These are phyloP conservation scores for Teinopalpus imperialis DNA, from an alignment of 2,888 invertebrate species.

Conservation along the genomic window DNA sequence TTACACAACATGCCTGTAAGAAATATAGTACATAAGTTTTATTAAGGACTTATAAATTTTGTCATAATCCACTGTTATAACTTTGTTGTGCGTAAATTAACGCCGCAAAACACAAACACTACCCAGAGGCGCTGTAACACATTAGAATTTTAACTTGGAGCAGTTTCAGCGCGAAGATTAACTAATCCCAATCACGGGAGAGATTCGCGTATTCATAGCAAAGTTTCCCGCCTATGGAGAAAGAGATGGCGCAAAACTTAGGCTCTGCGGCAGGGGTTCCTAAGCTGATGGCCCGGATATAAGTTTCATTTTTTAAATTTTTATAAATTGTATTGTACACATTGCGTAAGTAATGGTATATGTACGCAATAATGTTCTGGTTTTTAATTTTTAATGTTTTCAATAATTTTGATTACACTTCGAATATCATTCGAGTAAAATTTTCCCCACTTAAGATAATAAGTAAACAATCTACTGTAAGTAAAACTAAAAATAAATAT, in stretches of 20 bases:
- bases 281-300: constrained; percentile 1
- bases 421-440: too few relatives aligned
- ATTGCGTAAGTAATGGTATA: too few relatives aligned
- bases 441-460: too few relatives aligned
- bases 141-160: constrained; percentile 70
- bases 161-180: constrained; percentile 67
- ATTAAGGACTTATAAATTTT: constrained; percentile 9
- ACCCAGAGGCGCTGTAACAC: constrained; percentile 62
- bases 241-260: constrained; percentile 25
- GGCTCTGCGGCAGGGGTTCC: constrained; percentile 27
- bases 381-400: too few relatives aligned
- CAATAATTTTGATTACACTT: too few relatives aligned
- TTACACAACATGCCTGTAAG: too few relatives aligned
- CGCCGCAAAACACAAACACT: constrained; percentile 42
- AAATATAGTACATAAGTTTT: constrained; percentile 2
- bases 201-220: constrained; percentile 67
- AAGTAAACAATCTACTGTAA: too few relatives aligned
- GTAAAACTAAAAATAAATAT: too few relatives aligned
- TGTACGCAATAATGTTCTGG: too few relatives aligned
- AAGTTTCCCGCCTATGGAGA: constrained; percentile 59
- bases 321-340: too few relatives aligned
- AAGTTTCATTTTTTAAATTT: background rate
- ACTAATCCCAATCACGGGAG: constrained; percentile 74
- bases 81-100: constrained; percentile 29
- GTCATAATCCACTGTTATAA: constrained; percentile 19